Evolutionary conservation across 2,113 vertebrate genomes (phyloP), one percentile per base, ranked within the genome.

Genomic region (Ameiurus melas): DNA sequence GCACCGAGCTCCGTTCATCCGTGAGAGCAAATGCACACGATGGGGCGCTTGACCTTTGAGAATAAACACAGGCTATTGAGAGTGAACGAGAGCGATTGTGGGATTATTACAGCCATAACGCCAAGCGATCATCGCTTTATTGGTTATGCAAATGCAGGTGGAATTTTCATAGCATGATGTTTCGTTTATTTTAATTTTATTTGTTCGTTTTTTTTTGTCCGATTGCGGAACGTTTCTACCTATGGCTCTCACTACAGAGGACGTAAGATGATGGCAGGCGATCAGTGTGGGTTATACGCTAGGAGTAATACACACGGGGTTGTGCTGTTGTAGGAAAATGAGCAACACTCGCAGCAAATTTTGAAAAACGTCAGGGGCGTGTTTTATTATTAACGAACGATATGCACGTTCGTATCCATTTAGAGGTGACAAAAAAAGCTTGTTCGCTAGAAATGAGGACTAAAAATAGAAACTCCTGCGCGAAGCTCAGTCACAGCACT

Each of bases 21-120:
- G 20, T 64, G 43, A 53, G 58, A 66, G 83, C 8, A 51, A 64
- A 47, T 62, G 19, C 58, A 47, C 43, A 27, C 39, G 4, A 22
- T 3, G 57, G 53, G 47, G 33, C 10, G 81, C n/a, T 43, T 88
- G 87, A 88, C 87, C 81, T 88, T 88, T 88, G 39, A 51, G 81
- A 88, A 60, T 77, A 88, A 88, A 87, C 86, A 43, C 66, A 33
- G 22, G 3, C 66, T 73, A 60, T 62, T 83, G 58, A 83, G 39
- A 53, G 62, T 0, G 27, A 66, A 78, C 33, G 82, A 62, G 36
- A 9, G 73, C 27, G 55, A 53, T n/a, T 39, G 43, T 6, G 58
- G 66, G 70, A 88, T 77, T 71, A 84, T 88, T 77, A 75, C 53
- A 4, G 87, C 57, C 70, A n/a, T 47, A 68, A 47, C 30, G 3